A percentile compares a stretch with the other conserved stretches of the same genome.
These are phyloP conservation scores for Gerris lacustris DNA, from an alignment of 2,888 invertebrate genomes.

Conservation along the genomic window DNA sequence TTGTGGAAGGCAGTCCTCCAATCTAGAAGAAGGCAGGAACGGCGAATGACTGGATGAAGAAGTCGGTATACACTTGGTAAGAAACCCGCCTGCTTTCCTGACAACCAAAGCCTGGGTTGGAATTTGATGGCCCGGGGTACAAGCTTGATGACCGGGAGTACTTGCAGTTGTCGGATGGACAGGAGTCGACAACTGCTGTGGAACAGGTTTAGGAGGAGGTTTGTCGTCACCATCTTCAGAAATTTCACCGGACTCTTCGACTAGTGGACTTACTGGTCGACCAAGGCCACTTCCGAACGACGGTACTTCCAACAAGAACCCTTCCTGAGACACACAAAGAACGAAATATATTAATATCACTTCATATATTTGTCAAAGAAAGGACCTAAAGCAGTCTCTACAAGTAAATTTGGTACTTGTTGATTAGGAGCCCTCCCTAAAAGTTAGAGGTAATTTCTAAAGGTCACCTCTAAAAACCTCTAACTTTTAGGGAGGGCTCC, in stretches of 20 bases:
- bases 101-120: slow-evolving; percentile 16
- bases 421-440: too few species aligned
- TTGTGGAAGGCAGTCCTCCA: slow-evolving; percentile 46
- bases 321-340: slow-evolving; percentile 30
- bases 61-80: slow-evolving; percentile 36
- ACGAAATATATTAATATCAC: too few species aligned
- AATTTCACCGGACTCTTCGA: slow-evolving; percentile 31
- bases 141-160: slow-evolving; percentile 11
- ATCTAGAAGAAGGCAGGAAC: slow-evolving; percentile 37
- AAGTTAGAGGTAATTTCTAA: too few species aligned
- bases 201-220: neutral
- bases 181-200: slow-evolving; percentile 13
- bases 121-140: slow-evolving; percentile 11
- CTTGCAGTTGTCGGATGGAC: slow-evolving; percentile 13
- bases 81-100: slow-evolving; percentile 28
- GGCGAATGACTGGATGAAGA: slow-evolving; percentile 37
- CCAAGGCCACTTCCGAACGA: slow-evolving; percentile 31
- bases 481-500: too few species aligned
- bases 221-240: slow-evolving; percentile 24
- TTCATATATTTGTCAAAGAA: too few species aligned
- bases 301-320: slow-evolving; percentile 34
- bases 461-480: too few species aligned
- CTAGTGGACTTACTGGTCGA: slow-evolving; percentile 32
- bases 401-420: too few species aligned
- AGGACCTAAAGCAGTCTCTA: too few species aligned